These are phyloP conservation scores for Neodontobutis hainanensis DNA, from an alignment of 2,113 vertebrate genomes.

Conservation along the genomic window DNA sequence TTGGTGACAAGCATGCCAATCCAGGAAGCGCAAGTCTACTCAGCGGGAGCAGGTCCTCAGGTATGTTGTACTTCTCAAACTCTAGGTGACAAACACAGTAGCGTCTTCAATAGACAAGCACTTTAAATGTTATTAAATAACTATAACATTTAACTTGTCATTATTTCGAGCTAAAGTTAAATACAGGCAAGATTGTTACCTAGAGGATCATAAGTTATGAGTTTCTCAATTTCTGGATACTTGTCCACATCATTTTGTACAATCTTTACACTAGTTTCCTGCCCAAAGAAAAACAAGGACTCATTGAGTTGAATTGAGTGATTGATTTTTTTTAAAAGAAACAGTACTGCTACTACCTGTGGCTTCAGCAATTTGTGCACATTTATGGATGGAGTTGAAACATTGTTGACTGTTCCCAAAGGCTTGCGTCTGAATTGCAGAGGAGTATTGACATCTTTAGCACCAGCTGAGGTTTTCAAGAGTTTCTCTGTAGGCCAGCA, in stretches of 20 bases:
- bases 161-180: too few relatives aligned
- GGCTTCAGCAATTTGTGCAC: conserved; percentile 40
- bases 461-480: conserved; percentile 36
- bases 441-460: conserved; percentile 50
- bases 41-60: conserved; percentile 64
- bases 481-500: conserved; percentile 40
- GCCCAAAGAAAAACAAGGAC: not conserved
- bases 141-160: too few relatives aligned
- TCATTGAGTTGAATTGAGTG: not conserved
- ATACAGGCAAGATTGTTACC: conserved; percentile 39
- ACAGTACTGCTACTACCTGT: conserved; percentile 42
- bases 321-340: too few relatives aligned
- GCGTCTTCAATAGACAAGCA: too few relatives aligned
- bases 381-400: conserved; percentile 33
- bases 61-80: conserved; percentile 56
- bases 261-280: conserved; percentile 57
- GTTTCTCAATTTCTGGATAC: conserved; percentile 67
- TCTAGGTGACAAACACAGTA: conserved; percentile 43
- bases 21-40: conserved; percentile 56
- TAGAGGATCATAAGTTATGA: conserved; percentile 66
- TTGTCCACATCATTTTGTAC: conserved; percentile 45
- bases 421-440: conserved; percentile 59
- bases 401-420: conserved; percentile 58
- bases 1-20: conserved; percentile 36
- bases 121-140: too few relatives aligned